phyloP scores from a whole-genome alignment of 2,113 vertebrate genomes.

The Patagioenas fasciata region DNA sequence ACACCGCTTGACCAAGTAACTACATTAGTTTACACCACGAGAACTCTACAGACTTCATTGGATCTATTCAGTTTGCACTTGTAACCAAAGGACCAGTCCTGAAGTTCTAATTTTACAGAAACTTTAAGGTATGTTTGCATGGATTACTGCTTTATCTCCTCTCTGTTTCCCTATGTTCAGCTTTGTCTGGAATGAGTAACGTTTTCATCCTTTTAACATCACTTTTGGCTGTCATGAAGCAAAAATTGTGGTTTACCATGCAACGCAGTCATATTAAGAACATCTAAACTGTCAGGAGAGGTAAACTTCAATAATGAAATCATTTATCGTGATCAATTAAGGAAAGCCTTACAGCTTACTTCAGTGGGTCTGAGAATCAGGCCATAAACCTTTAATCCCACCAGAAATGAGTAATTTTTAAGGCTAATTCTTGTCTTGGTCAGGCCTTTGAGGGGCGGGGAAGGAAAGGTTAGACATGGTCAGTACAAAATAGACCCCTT shows the following conservation, averaged over 20 bases:
- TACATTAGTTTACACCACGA: neutral
- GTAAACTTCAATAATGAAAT: neutral
- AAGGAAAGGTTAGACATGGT: neutral
- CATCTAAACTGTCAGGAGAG: neutral
- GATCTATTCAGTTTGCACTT: neutral
- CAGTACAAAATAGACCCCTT: neutral
- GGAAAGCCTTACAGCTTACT: neutral
- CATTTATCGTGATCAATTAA: neutral
- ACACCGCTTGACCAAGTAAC: neutral
- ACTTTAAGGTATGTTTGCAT: neutral
- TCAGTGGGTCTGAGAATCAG: neutral
- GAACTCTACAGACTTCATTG: neutral
- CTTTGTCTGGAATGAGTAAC: neutral
- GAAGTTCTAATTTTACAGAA: neutral
- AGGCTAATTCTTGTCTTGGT: neutral
- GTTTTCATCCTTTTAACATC: neutral
- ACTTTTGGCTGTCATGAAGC: neutral
- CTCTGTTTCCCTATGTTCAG: neutral
- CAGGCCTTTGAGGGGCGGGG: neutral
- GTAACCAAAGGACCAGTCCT: neutral
- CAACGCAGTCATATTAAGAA: neutral
- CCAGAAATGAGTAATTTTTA: neutral
- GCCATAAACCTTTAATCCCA: neutral
- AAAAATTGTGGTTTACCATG: neutral
- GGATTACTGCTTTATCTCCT: neutral